A percentile compares a stretch with the other conserved stretches of the same genome.
phyloP scores from a whole-genome alignment of 2,797 vertebrate species.

The Hipposideros larvatus region DNA sequence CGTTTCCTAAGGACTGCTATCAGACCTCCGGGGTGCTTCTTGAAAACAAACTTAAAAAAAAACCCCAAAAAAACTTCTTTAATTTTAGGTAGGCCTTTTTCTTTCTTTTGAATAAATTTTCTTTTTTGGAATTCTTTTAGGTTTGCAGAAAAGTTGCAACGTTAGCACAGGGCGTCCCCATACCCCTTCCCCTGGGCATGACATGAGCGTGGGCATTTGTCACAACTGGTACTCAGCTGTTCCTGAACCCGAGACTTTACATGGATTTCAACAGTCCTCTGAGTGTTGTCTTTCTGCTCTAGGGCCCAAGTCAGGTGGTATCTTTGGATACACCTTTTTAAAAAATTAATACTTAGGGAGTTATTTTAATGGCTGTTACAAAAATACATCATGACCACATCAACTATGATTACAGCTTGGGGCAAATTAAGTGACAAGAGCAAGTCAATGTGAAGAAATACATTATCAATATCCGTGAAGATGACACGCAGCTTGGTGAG shows the following conservation, averaged over 20 bases:
- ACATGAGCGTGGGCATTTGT: rapidly evolving
- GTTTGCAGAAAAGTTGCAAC: neutral
- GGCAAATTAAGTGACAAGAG: neutral
- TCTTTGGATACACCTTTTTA: neutral
- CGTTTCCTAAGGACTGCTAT: neutral
- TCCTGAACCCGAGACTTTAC: rapidly evolving
- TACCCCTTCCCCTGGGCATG: no score
- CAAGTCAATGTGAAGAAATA: neutral
- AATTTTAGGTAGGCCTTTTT: neutral
- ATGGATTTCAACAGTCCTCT: rapidly evolving
- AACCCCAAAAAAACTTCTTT: neutral
- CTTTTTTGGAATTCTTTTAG: neutral
- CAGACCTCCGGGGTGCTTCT: neutral
- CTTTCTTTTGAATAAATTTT: neutral
- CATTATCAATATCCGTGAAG: neutral
- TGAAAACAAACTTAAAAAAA: neutral
- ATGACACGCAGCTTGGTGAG: rapidly evolving
- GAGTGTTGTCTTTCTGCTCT: neutral
- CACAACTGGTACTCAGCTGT: rapidly evolving
- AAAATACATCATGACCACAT: neutral
- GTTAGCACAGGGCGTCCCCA: neutral
- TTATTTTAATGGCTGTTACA: neutral
- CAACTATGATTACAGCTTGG: neutral
- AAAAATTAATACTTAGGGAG: neutral
- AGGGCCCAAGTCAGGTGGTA: neutral